These are phyloP conservation scores for Lysandra coridon DNA, from an alignment of 2,888 invertebrate species.

Conservation along the genomic window DNA sequence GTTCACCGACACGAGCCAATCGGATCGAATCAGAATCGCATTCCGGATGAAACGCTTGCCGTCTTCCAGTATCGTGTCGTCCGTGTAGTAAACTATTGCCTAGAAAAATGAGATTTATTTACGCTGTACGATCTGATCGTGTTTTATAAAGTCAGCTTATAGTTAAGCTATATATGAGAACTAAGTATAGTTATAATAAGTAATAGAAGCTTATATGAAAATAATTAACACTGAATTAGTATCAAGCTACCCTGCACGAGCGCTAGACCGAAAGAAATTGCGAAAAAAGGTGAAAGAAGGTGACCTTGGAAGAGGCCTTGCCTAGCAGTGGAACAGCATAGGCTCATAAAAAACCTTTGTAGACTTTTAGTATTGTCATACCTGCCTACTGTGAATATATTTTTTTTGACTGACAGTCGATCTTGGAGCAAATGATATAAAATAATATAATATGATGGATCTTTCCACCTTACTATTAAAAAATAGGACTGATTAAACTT, in stretches of 20 bases:
- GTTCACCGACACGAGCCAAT: constrained; percentile 64
- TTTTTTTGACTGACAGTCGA: background rate
- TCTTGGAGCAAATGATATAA: background rate
- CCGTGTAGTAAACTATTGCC: constrained; percentile 69
- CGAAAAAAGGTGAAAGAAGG: too few species aligned
- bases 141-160: background rate
- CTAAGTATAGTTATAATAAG: too few species aligned
- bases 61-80: constrained; percentile 56
- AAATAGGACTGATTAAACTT: background rate
- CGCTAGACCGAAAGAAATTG: too few species aligned
- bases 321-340: background rate
- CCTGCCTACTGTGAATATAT: too few species aligned
- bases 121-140: background rate
- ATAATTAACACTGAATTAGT: too few species aligned
- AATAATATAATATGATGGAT: background rate
- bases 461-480: background rate
- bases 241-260: too few species aligned
- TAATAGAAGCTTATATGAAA: background rate
- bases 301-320: background rate
- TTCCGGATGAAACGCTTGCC: constrained; percentile 57
- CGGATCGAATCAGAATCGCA: constrained; percentile 58
- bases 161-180: background rate
- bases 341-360: background rate
- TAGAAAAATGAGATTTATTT: constrained; percentile 43
- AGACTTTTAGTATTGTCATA: too few species aligned